phyloP scores from a whole-genome alignment of 2,797 vertebrate species.

The Fundulus diaphanus region DNA sequence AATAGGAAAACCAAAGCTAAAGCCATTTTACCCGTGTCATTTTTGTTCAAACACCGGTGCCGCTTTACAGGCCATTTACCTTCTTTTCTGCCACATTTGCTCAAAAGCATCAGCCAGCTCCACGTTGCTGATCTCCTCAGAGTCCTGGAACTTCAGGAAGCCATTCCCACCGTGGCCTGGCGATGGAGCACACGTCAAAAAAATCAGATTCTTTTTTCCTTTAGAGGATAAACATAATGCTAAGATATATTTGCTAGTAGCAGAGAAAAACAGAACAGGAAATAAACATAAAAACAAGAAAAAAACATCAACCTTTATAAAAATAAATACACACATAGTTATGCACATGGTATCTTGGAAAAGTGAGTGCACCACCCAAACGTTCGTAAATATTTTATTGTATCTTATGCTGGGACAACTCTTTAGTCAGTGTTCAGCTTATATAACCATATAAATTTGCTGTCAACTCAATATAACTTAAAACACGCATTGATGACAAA shows the following conservation, averaged over 20 bases:
- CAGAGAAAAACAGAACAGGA: neutral
- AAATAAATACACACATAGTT: neutral
- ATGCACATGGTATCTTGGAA: neutral
- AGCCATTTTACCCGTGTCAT: neutral
- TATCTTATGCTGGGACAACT: no score
- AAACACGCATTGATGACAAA: no score
- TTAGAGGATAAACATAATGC: no score
- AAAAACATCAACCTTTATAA: neutral
- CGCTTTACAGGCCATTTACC: slow-evolving; percentile 73
- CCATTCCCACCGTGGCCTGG: slow-evolving; percentile 97
- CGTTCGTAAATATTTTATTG: no score
- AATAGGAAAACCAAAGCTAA: neutral
- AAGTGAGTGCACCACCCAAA: no score
- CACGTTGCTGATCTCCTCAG: slow-evolving; percentile 98
- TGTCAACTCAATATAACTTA: no score
- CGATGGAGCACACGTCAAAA: slow-evolving; percentile 9
- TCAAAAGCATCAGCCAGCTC: slow-evolving; percentile 98
- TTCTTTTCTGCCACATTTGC: slow-evolving; percentile 99
- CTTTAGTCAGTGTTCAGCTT: no score
- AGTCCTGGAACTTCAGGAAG: slow-evolving; percentile 99
- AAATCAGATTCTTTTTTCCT: no score
- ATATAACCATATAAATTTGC: no score
- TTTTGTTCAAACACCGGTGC: neutral
- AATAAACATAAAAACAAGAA: neutral
- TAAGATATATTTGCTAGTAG: neutral